Evolutionary conservation across 1,140 invertebrate genomes (phyloP).

Genomic region (Alviniconcha marisindica): DNA sequence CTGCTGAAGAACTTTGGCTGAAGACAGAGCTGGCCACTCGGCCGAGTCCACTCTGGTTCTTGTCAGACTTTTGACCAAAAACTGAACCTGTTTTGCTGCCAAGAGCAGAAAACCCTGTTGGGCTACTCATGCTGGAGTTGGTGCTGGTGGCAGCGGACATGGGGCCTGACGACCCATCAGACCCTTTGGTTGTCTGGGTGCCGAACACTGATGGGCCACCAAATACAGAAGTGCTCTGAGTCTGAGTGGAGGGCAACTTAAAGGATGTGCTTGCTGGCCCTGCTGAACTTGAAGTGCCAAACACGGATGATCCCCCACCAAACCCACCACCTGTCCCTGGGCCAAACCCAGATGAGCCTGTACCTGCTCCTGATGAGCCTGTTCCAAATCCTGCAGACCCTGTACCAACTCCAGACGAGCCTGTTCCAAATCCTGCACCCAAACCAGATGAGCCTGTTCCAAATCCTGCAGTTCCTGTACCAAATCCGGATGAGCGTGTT

Average conservation of each 20-base stretch:
- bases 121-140: neutral
- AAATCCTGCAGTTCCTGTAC: neutral
- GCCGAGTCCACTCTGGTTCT: neutral
- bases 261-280: neutral
- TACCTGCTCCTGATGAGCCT: neutral
- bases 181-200: too few species aligned
- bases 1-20: neutral
- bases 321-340: slow-evolving; percentile 19
- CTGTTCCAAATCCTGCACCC: neutral
- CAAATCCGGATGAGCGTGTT: neutral
- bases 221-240: neutral
- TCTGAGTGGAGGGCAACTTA: neutral
- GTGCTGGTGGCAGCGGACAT: neutral
- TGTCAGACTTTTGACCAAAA: neutral
- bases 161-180: neutral
- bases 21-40: neutral
- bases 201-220: slow-evolving; percentile 30
- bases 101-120: neutral
- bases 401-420: slow-evolving; percentile 24
- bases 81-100: neutral
- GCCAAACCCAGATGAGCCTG: slow-evolving; percentile 26
- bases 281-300: slow-evolving; percentile 38
- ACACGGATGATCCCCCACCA: slow-evolving; percentile 33
- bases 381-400: slow-evolving; percentile 29
- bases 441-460: neutral